These are phyloP conservation scores for Oscheius sp. DNA, from an alignment of 2,888 invertebrate genomes.

Conservation along the genomic window DNA sequence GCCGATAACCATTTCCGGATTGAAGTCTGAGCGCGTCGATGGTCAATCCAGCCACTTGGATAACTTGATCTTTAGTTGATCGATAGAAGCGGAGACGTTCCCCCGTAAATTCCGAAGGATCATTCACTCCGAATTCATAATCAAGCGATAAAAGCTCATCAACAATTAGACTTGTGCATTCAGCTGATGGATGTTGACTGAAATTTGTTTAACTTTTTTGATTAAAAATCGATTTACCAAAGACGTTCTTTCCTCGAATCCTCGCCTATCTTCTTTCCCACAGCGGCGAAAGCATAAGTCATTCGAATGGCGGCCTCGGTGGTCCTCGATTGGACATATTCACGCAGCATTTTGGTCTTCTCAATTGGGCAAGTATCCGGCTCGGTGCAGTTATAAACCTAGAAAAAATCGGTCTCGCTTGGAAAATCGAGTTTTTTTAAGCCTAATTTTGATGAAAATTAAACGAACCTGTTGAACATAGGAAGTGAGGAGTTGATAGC, in stretches of 20 bases:
- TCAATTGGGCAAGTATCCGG: conserved; percentile 44
- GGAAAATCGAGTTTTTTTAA: background rate
- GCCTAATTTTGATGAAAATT: background rate
- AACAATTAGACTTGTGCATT: conserved; percentile 57
- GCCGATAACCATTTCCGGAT: conserved; percentile 29
- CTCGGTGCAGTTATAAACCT: conserved; percentile 51
- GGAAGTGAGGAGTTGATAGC: conserved; percentile 64
- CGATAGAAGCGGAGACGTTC: conserved; percentile 43
- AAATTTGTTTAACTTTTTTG: background rate
- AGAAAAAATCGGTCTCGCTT: conserved; percentile 3
- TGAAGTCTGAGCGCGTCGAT: conserved; percentile 51
- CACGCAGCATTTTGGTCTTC: conserved; percentile 40
- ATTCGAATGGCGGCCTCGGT: conserved; percentile 62
- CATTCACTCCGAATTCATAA: conserved; percentile 55
- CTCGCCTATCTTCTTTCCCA: conserved; percentile 54
- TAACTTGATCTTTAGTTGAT: conserved; percentile 15
- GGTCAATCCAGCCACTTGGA: conserved; percentile 55
- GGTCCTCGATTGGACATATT: conserved; percentile 49
- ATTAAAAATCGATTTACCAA: conserved; percentile 36
- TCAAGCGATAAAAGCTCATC: conserved; percentile 47
- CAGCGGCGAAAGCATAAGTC: conserved; percentile 66
- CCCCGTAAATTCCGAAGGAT: conserved; percentile 54
- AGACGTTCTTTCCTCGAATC: conserved; percentile 51
- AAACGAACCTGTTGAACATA: conserved; percentile 64
- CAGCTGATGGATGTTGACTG: conserved; percentile 49